A percentile compares a stretch with the other conserved stretches of the same genome.
Evolutionary conservation across 2,113 vertebrate genomes (phyloP).

Genomic region (Xenopus tropicalis): UCB_Xtro_10.0 CM004447.2:138611001-138611500

Average conservation of each 20-base stretch:
- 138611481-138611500: too few species aligned
- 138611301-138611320: constrained; percentile 27
- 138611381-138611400: constrained; percentile 33
- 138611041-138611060: too few species aligned
- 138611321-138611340: constrained; percentile 11
- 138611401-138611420: constrained; percentile 16
- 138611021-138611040: too few species aligned
- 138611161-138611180: too few species aligned
- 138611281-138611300: constrained; percentile 17
- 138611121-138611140: too few species aligned
- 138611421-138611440: constrained; percentile 12
- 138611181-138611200: constrained; percentile 2
- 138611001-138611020: too few species aligned
- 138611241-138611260: not conserved
- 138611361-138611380: constrained; percentile 26
- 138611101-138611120: too few species aligned
- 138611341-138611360: constrained; percentile 16
- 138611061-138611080: too few species aligned
- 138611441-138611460: not conserved
- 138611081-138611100: too few species aligned
- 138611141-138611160: too few species aligned
- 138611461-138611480: too few species aligned
- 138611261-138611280: constrained; percentile 13
- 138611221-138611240: not conserved
- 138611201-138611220: not conserved